Base-by-base conservation (phyloP, 2,888 invertebrate genomes). In the Mesorhabditis belari region DNA sequence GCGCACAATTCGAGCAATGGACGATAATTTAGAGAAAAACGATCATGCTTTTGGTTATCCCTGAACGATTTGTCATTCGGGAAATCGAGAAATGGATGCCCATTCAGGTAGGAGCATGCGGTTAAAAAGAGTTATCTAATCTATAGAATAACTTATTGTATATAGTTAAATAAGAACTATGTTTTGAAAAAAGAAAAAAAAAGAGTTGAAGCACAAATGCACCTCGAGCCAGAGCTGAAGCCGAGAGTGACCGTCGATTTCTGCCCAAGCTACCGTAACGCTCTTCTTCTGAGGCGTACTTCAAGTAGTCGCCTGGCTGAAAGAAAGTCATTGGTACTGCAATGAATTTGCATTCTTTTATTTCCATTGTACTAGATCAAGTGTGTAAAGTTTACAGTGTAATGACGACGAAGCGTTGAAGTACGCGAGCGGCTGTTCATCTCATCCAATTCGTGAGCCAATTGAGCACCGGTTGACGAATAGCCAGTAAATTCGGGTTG, bases 401-500 rank as follows among this genome's bases (percentile, higher is more conserved):
- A 81, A 58, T 81, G 81, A 49, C 78, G 64, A 54, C 81, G 65
- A 23, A 81, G 69, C 1, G 81, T 81, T 63, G 73, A 71, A 52
- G 79, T 70, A 26, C 77, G 63, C 5, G 77, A 78, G 19, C 72
- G 63, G 35, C 61, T 63, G 52, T 71, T 70, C 53, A 66, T 65
- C 55, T 81, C 80, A 50, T 81, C 81, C 44, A 81, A 64, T 58
- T 81, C 81, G 21, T 75, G 74, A 27, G 79, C 78, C 57, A 81
- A 58, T 51, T 79, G 79, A 56, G 76, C 74, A 17, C 81, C 81
- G 21, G 77, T 74, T 0, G 75, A 64, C 17, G 67, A 63, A 63
- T 67, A 71, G 21, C 60, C 62, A 9, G 59, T 17, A 21, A 55
- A 60, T 24, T 80, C 81, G 23, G 78, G 77, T 51, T 79, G 75